Conservation (phyloP, 2,113 vertebrate genomes). For the Pachycephala philippinensis region DNA sequence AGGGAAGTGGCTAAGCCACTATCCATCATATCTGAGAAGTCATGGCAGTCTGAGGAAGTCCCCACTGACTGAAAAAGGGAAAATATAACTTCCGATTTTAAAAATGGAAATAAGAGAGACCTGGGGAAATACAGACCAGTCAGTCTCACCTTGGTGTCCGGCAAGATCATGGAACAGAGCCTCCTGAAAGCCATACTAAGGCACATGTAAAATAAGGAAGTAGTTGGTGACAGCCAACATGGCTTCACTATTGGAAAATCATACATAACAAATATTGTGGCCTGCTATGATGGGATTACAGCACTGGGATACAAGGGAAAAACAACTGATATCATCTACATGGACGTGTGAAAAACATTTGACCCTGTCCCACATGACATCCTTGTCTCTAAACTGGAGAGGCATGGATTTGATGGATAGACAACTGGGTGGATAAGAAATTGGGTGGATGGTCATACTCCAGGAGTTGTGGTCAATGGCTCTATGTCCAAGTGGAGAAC, state of each 20-base stretch:
- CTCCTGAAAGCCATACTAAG: neutral
- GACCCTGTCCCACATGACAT: neutral
- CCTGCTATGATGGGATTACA: neutral
- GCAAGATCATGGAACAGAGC: neutral
- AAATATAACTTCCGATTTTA: neutral
- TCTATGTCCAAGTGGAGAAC: neutral
- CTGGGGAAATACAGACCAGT: neutral
- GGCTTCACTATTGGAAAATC: neutral
- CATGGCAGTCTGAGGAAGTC: neutral
- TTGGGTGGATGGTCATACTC: neutral
- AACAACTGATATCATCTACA: neutral
- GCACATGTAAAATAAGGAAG: neutral
- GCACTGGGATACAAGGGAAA: neutral
- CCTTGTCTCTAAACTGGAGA: neutral
- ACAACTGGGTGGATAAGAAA: neutral
- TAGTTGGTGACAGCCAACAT: neutral
- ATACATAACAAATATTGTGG: neutral
- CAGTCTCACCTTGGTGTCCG: neutral
- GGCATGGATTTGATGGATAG: neutral
- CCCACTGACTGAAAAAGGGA: neutral
- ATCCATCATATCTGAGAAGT: neutral
- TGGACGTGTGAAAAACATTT: neutral
- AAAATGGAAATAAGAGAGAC: neutral
- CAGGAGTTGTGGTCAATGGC: neutral
- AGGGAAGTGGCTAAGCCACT: neutral